Evolutionary conservation across 2,797 vertebrate genomes (phyloP), one percentile per base, ranked within the genome.

Genomic region (Siniperca obscura): DNA sequence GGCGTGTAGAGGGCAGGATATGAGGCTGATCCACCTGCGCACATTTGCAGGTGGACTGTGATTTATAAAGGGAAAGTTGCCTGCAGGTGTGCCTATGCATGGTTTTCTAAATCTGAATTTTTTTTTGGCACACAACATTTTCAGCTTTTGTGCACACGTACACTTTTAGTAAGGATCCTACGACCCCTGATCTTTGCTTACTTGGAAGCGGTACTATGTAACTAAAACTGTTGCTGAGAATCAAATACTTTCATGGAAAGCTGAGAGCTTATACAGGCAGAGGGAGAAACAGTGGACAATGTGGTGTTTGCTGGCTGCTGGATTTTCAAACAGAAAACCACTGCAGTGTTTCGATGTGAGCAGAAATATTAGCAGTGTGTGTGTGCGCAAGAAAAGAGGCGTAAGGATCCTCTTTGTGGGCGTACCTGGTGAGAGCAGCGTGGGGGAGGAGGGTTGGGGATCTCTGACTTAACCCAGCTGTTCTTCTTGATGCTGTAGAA

Each of bases 401-500:
- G 4, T 42, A 8, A 55, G 36, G 59, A 27, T 57, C 50, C 2
- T 27, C 7, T 55, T 2, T 17, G 3, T 22, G 38, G n/a, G 10
- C 1, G 36, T 76, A 98, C 98, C 98, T 99, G 98, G 86, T 99
- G 98, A 76, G 98, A 96, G 85, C 97, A 99, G 61, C 98, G 96
- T 6, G 96, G 94, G 0, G 98, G 97, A 4, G 98, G 98, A 0
- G 98, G 96, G 80, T 94, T 97, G 21, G 98, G 98, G 84, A 97
- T 95, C 62, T 99, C 98, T 0, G 96, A 91, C 59, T 96, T 98
- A 22, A 96, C 89, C 98, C 98, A 99, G 70, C 91, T 92, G 89
- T 97, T 96, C 94, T 98, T 99, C 87, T 96, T 97, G 84, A 97
- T 97, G 88, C 95, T 97, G 94, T 98, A 99, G 92, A 97, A 80